These are phyloP conservation scores for Echinarachnius parma DNA, from an alignment of 53 echinoderm and acorn worm species.

Conservation along the genomic window DNA sequence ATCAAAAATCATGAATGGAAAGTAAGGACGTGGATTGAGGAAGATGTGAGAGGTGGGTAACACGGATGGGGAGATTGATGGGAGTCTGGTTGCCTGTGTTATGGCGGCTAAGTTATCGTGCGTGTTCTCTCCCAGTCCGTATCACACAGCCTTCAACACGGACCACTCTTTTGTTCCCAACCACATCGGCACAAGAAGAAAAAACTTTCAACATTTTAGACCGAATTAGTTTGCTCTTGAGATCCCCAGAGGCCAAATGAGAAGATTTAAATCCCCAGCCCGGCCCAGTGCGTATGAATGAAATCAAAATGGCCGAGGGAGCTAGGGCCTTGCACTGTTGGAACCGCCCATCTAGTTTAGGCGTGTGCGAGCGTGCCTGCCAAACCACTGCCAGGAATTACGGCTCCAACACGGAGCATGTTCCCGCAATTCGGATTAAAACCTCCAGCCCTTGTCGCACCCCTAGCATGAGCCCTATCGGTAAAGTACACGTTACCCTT, in stretches of 20 bases:
- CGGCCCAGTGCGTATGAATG: constrained; percentile 6
- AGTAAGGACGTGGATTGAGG: no score
- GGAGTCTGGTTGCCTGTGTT: no score
- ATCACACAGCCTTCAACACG: not conserved
- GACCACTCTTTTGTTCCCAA: constrained; percentile 9
- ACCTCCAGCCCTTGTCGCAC: constrained; percentile 7
- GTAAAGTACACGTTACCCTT: constrained; percentile 28
- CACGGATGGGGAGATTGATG: no score
- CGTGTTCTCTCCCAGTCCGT: not conserved
- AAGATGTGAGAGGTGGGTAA: no score
- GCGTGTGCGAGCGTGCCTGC: constrained; percentile 36
- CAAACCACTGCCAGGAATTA: constrained; percentile 40
- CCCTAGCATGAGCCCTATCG: not conserved
- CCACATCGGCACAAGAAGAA: constrained; percentile 11
- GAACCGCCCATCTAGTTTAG: constrained; percentile 42
- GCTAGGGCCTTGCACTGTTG: not conserved
- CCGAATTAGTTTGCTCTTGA: constrained; percentile 27
- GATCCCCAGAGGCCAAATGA: constrained; percentile 39
- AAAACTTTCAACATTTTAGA: no score
- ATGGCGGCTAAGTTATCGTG: no score
- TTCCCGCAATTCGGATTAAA: constrained; percentile 42
- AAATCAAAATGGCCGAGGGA: not conserved
- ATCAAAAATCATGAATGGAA: no score
- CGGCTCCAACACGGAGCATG: constrained; percentile 27
- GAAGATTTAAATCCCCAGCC: constrained; percentile 25